Evolutionary conservation across 2,113 vertebrate genomes (phyloP), one percentile per base, ranked within the genome.

Genomic region (Protobothrops flavoviridis): DNA sequence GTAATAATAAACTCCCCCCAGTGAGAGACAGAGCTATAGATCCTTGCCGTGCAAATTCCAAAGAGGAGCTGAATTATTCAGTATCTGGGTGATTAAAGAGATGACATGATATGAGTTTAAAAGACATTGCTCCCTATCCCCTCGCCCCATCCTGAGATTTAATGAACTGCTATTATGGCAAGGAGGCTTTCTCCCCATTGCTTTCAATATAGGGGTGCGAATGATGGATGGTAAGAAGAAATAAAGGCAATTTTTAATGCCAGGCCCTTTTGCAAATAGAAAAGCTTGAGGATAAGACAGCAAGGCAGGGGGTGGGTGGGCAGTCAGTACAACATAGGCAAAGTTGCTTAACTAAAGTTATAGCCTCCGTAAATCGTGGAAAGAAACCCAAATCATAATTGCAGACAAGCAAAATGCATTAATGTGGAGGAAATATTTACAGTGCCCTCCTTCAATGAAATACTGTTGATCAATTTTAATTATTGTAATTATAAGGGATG

Each of bases 41-140:
- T 97, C 95, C 95, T 96, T 24, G 0, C 96, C 94, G 95, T 96
- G 95, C 87, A 96, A 97, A 97, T 97, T 97, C 96, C 96, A 96
- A 90, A 97, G 92, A 94, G 95, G 95, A 95, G 94, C 93, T 97
- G 97, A 98, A 98, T 98, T 98, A 98, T 98, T 98, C 97, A 98
- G 94, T 97, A 97, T 97, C 97, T 96, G 96, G 95, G 94, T 97
- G 98, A 98, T 98, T 98, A 98, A 98, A 97, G 97, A 97, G 96
- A 96, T 97, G 97, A 97, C 97, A 98, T 94, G 94, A 94, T 97
- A 97, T 98, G 97, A 97, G 96, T 97, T 98, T 97, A 97, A 97
- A 97, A 97, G 95, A 96, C 96, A 95, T 94, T 87, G 93, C 39
- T 93, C 96, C 91, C 89, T 88, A 56, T 45, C 87, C 55, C 95